Conservation (phyloP, 1,140 invertebrate genomes). For the Zelostemma sp. region DNA sequence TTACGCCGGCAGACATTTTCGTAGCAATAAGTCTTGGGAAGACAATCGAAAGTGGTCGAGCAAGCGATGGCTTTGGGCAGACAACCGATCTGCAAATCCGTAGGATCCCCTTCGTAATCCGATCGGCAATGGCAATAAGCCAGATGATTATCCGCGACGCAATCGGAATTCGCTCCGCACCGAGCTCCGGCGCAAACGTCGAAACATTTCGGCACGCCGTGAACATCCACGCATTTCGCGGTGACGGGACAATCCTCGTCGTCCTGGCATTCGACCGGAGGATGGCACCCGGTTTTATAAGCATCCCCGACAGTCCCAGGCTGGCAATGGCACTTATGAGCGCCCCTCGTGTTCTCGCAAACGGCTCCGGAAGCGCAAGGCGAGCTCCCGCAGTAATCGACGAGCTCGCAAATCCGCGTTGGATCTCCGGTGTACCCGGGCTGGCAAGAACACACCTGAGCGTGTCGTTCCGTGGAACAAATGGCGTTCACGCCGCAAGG, state of each 20-base stretch:
- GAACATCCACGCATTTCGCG: slow-evolving; percentile 79
- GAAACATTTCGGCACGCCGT: slow-evolving; percentile 80
- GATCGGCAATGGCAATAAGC: slow-evolving; percentile 82
- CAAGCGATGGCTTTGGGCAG: slow-evolving; percentile 81
- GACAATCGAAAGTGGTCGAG: slow-evolving; percentile 78
- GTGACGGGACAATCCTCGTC: slow-evolving; percentile 83
- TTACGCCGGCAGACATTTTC: slow-evolving; percentile 84
- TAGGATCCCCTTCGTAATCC: slow-evolving; percentile 83
- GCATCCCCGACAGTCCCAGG: slow-evolving; percentile 84
- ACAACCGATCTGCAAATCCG: slow-evolving; percentile 79
- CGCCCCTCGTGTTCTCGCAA: slow-evolving; percentile 86
- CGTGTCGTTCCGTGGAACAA: slow-evolving; percentile 84
- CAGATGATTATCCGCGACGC: slow-evolving; percentile 78
- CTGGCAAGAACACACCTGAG: slow-evolving; percentile 82
- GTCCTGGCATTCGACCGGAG: slow-evolving; percentile 81
- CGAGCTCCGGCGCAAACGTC: slow-evolving; percentile 81
- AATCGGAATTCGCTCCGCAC: slow-evolving; percentile 89
- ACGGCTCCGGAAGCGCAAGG: slow-evolving; percentile 86
- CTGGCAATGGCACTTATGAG: slow-evolving; percentile 85
- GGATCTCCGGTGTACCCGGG: slow-evolving; percentile 88
- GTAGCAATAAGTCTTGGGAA: slow-evolving; percentile 82
- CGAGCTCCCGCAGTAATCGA: slow-evolving; percentile 83
- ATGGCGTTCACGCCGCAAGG: slow-evolving; percentile 87
- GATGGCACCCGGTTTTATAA: slow-evolving; percentile 82
- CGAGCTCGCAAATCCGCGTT: slow-evolving; percentile 64